Base-by-base conservation (phyloP, 2,113 vertebrate species). In the Lucifuga dentata region DNA sequence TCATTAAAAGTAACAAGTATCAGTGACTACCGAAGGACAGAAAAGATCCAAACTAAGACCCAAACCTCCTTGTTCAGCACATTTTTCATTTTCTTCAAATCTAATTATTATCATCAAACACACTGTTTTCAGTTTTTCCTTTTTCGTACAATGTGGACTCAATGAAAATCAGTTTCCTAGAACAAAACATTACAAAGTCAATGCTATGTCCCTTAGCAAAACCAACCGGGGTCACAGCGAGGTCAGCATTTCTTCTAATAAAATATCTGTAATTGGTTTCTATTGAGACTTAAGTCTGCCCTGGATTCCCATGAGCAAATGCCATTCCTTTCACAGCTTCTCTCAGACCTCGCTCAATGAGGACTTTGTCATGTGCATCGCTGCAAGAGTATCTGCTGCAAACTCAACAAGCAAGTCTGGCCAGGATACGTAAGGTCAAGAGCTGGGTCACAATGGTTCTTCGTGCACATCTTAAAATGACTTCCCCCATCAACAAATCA, bases 191-290 rank as follows among this genome's bases (percentile, higher is more conserved):
- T 3, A 66, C 52, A 86, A 73, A 84, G 73, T 21, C 57, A 48
- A 36, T 23, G 35, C 74, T 60, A 56, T 81, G 76, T 83, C 23
- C 52, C 15, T 20, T 12, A 58, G 59, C 59, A 56, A 70, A 76
- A 66, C n/a, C 35, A 44, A 35, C 57, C 57, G 36, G 66, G 85
- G 90, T 92, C 81, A 87, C 41, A 17, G 4, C 21, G 11, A 72
- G 87, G 87, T 88, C 86, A 90, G 45, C 61, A 66, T 73, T 80
- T 89, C 78, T 52, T 85, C 76, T 68, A 80, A 89, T 84, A 78
- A 86, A 89, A 86, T 80, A 83, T 65, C 48, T 59, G 48, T 83
- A 86, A 88, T 86, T 81, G 76, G 48, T 86, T 79, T 81, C 68
- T 63, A 81, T 75, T 81, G 80, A 85, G 78, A 35, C 64, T 76